phyloP scores from a whole-genome alignment of 2,113 vertebrate genomes.

The Suncus etruscus region DNA sequence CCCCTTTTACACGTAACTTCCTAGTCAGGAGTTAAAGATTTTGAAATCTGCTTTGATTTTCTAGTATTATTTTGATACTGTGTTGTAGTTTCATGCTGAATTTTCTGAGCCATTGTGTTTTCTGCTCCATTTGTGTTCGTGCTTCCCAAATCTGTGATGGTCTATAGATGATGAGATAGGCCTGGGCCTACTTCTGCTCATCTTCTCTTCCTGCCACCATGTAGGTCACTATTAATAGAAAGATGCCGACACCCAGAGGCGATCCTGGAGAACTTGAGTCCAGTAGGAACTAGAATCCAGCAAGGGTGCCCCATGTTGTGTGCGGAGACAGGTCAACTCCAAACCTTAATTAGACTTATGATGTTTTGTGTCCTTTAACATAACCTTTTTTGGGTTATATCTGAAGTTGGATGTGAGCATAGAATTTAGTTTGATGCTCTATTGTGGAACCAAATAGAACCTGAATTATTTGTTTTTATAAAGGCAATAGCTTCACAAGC shows the following conservation, averaged over 20 bases:
- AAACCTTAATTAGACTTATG: background rate
- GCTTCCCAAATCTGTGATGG: background rate
- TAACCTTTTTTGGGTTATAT: conserved; percentile 7
- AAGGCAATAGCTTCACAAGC: background rate
- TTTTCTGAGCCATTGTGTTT: background rate
- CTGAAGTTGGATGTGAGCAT: background rate
- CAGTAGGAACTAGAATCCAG: background rate
- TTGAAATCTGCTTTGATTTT: background rate
- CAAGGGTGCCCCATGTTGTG: too few relatives aligned
- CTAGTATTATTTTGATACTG: background rate
- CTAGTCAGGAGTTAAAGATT: background rate
- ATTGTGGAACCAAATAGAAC: background rate
- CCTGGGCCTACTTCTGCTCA: background rate
- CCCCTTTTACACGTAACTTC: too few relatives aligned
- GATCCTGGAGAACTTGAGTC: background rate
- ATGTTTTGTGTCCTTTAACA: background rate
- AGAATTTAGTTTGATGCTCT: conserved; percentile 41
- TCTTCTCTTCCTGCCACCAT: background rate
- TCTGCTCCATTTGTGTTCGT: background rate
- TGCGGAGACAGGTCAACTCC: background rate
- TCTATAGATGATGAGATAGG: background rate
- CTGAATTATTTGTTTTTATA: conserved; percentile 5
- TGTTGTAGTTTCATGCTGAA: background rate
- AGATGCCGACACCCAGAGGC: background rate
- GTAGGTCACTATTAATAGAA: background rate